phyloP scores from a whole-genome alignment of 2,113 vertebrate genomes.

The Oxygymnocypris stewartii region DNA sequence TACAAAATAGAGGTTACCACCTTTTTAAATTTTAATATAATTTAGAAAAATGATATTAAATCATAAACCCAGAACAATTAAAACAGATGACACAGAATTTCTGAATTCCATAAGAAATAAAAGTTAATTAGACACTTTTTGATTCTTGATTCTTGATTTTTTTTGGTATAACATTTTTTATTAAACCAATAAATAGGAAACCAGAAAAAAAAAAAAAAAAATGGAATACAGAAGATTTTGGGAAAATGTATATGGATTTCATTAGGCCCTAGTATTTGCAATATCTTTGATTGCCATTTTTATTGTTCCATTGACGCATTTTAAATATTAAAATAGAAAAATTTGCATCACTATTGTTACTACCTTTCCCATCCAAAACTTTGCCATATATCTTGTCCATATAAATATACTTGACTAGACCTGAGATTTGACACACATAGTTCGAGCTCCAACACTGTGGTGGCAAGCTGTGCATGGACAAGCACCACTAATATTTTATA shows the following conservation, averaged over 20 bases:
- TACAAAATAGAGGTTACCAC: background rate
- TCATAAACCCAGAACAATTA: background rate
- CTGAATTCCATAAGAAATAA: background rate
- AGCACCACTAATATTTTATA: background rate
- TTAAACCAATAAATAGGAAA: background rate
- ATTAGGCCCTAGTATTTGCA: background rate
- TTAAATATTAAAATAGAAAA: background rate
- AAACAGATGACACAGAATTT: background rate
- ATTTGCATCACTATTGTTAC: background rate
- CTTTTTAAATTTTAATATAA: background rate
- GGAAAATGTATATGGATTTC: background rate
- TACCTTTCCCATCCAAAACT: too few species aligned
- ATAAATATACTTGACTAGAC: too few species aligned
- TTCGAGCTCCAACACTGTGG: background rate
- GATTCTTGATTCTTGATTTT: too few species aligned
- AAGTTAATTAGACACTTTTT: background rate
- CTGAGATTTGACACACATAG: too few species aligned
- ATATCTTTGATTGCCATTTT: background rate
- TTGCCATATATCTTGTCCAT: too few species aligned
- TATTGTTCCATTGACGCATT: background rate
- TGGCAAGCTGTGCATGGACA: background rate
- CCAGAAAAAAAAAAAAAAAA: background rate
- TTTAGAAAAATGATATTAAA: background rate
- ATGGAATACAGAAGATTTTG: background rate
- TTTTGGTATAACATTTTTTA: too few species aligned